Evolutionary conservation across 2,113 vertebrate species (phyloP), one percentile per base, ranked within the genome.

Genomic region (Bubo scandiacus): DNA sequence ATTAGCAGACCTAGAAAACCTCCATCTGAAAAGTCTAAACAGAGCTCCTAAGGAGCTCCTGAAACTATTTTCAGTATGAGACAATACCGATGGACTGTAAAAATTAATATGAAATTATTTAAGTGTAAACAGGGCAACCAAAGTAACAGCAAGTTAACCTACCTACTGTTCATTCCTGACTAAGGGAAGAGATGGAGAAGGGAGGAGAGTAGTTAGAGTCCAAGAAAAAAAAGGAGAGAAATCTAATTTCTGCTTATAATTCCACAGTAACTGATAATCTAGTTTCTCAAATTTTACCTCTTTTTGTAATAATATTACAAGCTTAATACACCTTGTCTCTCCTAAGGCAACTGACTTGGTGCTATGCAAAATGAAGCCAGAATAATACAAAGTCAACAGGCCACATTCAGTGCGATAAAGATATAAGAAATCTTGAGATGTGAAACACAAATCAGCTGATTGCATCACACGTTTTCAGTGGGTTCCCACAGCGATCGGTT

Each of bases 1-100:
- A 90, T 86, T 52, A 88, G 74, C 45, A 93, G 66, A 89, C 10
- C 57, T 32, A 93, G 70, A 91, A 95, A 93, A 81, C 5, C 51
- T 91, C 27, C 34, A 82, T 75, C 52, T 92, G 54, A 65, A 89
- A 86, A 95, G 36, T 74, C 91, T 94, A 81, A 96, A 78, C 26
- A 89, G 45, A 88, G 65, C 40, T 89, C 81, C 55, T 86, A 79
- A 74, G 61, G 26, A 87, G 61, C 18, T 89, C 70, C 61, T 85
- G 47, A 89, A 95, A 81, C 43, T 59, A 43, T 79, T 96, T 94
- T 84, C 65, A 67, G 52, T 57, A 91, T 57, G 30, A 92, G 40
- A 87, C 61, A 94, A 79, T 72, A 85, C 21, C 72, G 55, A 71
- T 32, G 43, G 73, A 79, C 47, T 81, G 32, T 51, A 71, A 89